Evolutionary conservation across 2,113 vertebrate genomes (phyloP).

Genomic region (Sphaerodactylus townsendi): DNA sequence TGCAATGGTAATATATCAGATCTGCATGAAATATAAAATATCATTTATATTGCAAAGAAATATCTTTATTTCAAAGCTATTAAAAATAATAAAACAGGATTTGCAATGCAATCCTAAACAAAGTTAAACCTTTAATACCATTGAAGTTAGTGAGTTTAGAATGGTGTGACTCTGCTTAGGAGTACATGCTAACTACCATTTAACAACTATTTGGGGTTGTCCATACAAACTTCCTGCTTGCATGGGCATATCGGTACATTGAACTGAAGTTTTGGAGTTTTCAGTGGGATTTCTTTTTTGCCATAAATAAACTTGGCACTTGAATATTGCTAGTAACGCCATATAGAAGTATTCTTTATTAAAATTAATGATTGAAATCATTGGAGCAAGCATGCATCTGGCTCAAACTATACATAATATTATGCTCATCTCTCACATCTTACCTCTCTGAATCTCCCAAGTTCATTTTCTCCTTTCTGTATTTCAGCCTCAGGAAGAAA

Average conservation of each 20-base stretch:
- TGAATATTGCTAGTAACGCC: too few relatives aligned
- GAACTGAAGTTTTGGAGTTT: background rate
- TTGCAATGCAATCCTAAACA: background rate
- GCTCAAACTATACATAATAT: background rate
- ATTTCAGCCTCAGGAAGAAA: background rate
- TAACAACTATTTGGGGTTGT: background rate
- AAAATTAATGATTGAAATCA: background rate
- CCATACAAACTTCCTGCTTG: background rate
- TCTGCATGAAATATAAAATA: constrained; percentile 39
- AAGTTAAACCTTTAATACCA: background rate
- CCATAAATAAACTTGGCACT: background rate
- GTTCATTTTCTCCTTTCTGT: background rate
- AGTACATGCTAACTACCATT: background rate
- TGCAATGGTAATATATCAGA: constrained; percentile 22
- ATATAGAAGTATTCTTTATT: background rate
- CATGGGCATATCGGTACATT: background rate
- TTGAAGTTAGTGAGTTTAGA: too few relatives aligned
- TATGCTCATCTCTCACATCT: background rate
- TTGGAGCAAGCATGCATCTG: background rate
- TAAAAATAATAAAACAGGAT: background rate
- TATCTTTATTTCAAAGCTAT: background rate
- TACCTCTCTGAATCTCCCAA: background rate
- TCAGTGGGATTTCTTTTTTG: background rate
- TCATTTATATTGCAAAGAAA: constrained; percentile 35
- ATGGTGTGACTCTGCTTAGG: too few relatives aligned